Evolutionary conservation across 2,888 invertebrate genomes (phyloP).

Genomic region (Trachelus stipa): DNA sequence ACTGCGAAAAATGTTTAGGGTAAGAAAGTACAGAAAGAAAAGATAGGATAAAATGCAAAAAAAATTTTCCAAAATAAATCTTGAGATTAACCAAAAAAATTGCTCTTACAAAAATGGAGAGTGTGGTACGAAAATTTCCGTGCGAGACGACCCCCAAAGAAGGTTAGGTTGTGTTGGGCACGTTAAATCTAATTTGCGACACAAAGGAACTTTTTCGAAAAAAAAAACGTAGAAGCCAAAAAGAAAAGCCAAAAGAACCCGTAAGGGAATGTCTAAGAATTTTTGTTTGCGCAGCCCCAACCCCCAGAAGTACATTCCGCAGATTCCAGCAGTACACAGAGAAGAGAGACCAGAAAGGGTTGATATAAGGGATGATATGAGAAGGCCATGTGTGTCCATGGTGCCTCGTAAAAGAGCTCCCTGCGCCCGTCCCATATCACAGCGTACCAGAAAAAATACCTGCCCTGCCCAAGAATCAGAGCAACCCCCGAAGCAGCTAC

Average conservation of each 20-base stretch:
- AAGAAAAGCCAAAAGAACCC: too few species aligned
- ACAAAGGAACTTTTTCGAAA: not conserved
- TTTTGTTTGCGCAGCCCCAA: not conserved
- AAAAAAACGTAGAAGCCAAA: not conserved
- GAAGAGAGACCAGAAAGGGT: not conserved
- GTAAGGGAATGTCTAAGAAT: not conserved
- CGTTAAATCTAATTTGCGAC: not conserved
- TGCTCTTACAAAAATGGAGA: not conserved
- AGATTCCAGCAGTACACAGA: not conserved
- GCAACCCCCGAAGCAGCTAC: conserved; percentile 14
- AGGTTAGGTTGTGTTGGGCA: not conserved
- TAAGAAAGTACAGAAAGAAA: not conserved
- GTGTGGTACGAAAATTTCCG: not conserved
- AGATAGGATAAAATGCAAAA: not conserved
- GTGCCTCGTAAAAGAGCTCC: conserved; percentile 29
- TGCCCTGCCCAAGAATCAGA: conserved; percentile 31
- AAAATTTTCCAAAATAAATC: not conserved
- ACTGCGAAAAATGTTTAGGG: conserved; percentile 16
- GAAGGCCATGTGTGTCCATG: conserved; percentile 28
- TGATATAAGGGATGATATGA: not conserved
- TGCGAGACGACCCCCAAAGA: not conserved
- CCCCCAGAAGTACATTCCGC: not conserved
- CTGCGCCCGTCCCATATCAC: conserved; percentile 28
- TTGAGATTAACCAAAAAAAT: not conserved
- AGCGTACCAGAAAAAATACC: conserved; percentile 13